Conservation (phyloP, 2,113 vertebrate genomes). For the Heptranchias perlo region DNA sequence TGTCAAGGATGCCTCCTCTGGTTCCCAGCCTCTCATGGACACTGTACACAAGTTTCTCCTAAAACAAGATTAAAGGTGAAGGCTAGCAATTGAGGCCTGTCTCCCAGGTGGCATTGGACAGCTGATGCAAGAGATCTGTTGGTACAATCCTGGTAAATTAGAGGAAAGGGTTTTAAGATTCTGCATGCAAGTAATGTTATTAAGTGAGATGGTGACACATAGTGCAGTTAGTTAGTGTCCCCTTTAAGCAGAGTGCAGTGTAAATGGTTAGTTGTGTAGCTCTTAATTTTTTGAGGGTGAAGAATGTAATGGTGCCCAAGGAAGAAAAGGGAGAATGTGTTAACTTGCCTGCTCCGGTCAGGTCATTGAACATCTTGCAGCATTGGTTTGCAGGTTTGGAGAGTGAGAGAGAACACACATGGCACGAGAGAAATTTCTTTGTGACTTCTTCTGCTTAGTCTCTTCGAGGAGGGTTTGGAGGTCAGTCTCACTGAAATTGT, state of each 20-base stretch:
- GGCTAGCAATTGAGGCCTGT: too few relatives aligned
- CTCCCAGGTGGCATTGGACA: too few relatives aligned
- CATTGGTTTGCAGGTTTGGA: not conserved
- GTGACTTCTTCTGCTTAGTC: not conserved
- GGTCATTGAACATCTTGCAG: not conserved
- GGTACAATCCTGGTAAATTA: too few relatives aligned
- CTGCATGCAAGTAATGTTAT: too few relatives aligned
- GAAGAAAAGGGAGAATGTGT: not conserved
- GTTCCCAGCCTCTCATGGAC: too few relatives aligned
- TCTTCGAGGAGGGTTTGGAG: not conserved
- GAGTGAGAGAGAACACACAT: not conserved
- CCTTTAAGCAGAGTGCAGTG: not conserved
- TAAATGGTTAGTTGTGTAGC: not conserved
- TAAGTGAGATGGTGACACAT: too few relatives aligned
- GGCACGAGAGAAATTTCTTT: not conserved
- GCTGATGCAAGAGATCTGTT: too few relatives aligned
- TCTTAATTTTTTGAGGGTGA: not conserved
- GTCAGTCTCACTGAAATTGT: not conserved
- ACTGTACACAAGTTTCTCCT: too few relatives aligned
- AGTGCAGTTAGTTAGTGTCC: too few relatives aligned
- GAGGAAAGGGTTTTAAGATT: too few relatives aligned
- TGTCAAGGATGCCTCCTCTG: too few relatives aligned
- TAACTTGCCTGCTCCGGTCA: not conserved
- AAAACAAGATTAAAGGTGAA: too few relatives aligned
- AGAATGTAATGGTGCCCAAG: not conserved